phyloP scores from a whole-genome alignment of 2,113 vertebrate genomes.

The Myiagra hebetior region DNA sequence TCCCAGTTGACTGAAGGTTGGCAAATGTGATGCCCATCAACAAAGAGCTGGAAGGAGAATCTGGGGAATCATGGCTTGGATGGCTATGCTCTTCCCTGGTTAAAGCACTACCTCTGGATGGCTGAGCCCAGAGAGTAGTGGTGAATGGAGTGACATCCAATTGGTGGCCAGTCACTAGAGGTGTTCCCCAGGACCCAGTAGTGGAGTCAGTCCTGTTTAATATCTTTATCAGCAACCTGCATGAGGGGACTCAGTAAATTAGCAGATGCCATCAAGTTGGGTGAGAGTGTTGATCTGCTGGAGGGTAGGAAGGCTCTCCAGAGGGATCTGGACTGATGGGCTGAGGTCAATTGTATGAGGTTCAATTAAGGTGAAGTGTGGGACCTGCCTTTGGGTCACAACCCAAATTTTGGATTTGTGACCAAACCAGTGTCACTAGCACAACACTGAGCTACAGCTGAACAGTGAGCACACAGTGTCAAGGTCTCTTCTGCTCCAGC shows the following conservation, averaged over 20 bases:
- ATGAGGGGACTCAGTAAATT: not conserved
- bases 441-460: not conserved
- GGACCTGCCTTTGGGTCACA: not conserved
- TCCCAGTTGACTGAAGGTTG: not conserved
- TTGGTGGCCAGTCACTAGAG: not conserved
- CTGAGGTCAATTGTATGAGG: not conserved
- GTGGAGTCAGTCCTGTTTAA: not conserved
- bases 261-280: not conserved
- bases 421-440: not conserved
- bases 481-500: not conserved
- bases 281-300: not conserved
- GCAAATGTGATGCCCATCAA: not conserved
- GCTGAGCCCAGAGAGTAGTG: not conserved
- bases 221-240: not conserved
- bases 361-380: not conserved
- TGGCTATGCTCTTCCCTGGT: not conserved
- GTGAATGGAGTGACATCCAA: not conserved
- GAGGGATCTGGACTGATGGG: not conserved
- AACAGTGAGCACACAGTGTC: not conserved
- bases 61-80: not conserved
- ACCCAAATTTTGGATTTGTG: not conserved
- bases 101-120: not conserved
- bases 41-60: not conserved
- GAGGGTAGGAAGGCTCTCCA: not conserved
- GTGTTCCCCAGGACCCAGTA: not conserved